A percentile compares a stretch with the other conserved stretches of the same genome.
Evolutionary conservation across 1,140 invertebrate genomes (phyloP).

Genomic region (Harpegnathos saltator): DNA sequence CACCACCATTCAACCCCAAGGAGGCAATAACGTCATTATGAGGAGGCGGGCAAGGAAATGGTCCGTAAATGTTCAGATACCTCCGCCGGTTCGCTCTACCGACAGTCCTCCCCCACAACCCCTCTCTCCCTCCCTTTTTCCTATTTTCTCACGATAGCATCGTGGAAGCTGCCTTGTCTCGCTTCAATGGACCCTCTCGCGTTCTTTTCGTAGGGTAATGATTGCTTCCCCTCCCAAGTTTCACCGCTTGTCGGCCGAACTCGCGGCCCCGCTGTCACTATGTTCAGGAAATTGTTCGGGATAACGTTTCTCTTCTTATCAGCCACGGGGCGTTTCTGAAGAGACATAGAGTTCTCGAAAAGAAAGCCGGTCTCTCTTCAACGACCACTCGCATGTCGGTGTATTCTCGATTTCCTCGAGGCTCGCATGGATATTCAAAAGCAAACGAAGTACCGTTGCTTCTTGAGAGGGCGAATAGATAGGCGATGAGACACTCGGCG

Average conservation of each 20-base stretch:
- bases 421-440: neutral
- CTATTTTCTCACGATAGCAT: slow-evolving; percentile 20
- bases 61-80: slow-evolving; percentile 73
- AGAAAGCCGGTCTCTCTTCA: neutral
- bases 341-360: neutral
- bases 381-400: neutral
- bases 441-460: neutral
- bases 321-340: neutral
- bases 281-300: slow-evolving; percentile 43
- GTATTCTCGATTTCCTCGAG: neutral
- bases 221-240: slow-evolving; percentile 45
- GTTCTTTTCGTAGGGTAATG: slow-evolving; percentile 60
- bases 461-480: no score
- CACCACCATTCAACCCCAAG: slow-evolving; percentile 37
- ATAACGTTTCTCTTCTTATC: slow-evolving; percentile 19
- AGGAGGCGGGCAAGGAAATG: slow-evolving; percentile 66
- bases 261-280: neutral
- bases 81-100: slow-evolving; percentile 25
- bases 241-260: slow-evolving; percentile 25
- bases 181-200: slow-evolving; percentile 60
- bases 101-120: neutral
- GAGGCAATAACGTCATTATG: slow-evolving; percentile 73
- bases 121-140: slow-evolving; percentile 18
- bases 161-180: slow-evolving; percentile 61
- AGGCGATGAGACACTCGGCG: no score